phyloP scores from a whole-genome alignment of 2,888 invertebrate genomes.

The Brenthis hecate region DNA sequence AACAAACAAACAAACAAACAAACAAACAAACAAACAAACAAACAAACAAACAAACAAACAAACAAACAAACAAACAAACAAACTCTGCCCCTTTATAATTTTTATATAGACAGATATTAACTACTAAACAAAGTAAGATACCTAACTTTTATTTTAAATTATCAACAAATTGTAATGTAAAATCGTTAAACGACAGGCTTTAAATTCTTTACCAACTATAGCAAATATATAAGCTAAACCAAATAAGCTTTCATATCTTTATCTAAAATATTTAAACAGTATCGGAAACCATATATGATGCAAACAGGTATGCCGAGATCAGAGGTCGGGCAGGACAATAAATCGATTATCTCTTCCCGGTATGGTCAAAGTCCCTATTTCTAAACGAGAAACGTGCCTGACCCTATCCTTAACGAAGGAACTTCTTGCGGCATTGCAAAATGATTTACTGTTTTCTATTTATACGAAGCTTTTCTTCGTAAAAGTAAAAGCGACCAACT shows the following conservation, averaged over 20 bases:
- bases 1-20: too few relatives aligned
- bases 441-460: slow-evolving; percentile 16
- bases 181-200: background rate
- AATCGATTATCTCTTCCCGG: slow-evolving; percentile 39
- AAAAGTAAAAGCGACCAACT: background rate
- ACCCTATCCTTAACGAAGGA: slow-evolving; percentile 28
- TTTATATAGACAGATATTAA: too few relatives aligned
- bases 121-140: too few relatives aligned
- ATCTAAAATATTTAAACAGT: background rate
- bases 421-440: slow-evolving; percentile 9
- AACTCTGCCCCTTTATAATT: too few relatives aligned
- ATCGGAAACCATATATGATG: background rate
- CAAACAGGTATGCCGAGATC: slow-evolving; percentile 19
- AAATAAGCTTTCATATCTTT: background rate
- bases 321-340: slow-evolving; percentile 38
- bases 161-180: too few relatives aligned
- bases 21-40: too few relatives aligned
- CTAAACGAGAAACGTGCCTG: slow-evolving; percentile 35
- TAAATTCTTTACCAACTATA: too few relatives aligned
- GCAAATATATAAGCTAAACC: too few relatives aligned
- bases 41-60: too few relatives aligned
- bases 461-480: slow-evolving; percentile 1
- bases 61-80: too few relatives aligned
- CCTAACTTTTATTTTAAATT: too few relatives aligned
- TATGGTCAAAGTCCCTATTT: slow-evolving; percentile 37